Conservation (phyloP, 2,113 vertebrate genomes). For the Atrichornis clamosus region DNA sequence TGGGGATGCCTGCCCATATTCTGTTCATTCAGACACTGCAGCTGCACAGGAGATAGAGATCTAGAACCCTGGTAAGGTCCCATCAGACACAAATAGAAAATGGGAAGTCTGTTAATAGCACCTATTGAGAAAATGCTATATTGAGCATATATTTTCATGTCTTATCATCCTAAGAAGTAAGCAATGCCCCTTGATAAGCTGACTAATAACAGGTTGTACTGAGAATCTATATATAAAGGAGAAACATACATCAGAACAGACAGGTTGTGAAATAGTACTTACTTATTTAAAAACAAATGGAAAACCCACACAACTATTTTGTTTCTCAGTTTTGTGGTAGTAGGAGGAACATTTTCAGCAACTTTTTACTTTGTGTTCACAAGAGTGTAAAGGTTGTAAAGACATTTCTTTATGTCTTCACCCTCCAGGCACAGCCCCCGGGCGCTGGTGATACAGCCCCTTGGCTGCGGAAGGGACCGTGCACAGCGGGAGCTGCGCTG, state of each 20-base stretch:
- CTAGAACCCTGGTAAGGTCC: neutral
- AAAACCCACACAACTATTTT: neutral
- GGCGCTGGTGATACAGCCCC: neutral
- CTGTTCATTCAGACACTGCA: neutral
- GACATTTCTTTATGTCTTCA: neutral
- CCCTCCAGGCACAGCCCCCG: neutral
- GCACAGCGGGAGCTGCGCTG: neutral
- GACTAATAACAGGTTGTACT: neutral
- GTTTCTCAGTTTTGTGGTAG: neutral
- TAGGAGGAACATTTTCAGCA: neutral
- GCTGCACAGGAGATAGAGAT: neutral
- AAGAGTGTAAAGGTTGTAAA: neutral
- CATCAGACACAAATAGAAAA: neutral
- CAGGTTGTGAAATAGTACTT: neutral
- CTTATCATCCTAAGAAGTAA: neutral
- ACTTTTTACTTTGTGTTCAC: neutral
- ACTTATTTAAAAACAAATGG: neutral
- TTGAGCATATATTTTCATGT: neutral
- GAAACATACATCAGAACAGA: neutral
- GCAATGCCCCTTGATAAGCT: neutral
- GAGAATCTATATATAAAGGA: neutral
- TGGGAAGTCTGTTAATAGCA: neutral
- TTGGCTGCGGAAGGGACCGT: neutral
- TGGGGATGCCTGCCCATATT: neutral
- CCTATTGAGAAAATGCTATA: neutral